phyloP scores from a whole-genome alignment of 92 coral and sea anemone species.

The Phenganax subtilis region DNA sequence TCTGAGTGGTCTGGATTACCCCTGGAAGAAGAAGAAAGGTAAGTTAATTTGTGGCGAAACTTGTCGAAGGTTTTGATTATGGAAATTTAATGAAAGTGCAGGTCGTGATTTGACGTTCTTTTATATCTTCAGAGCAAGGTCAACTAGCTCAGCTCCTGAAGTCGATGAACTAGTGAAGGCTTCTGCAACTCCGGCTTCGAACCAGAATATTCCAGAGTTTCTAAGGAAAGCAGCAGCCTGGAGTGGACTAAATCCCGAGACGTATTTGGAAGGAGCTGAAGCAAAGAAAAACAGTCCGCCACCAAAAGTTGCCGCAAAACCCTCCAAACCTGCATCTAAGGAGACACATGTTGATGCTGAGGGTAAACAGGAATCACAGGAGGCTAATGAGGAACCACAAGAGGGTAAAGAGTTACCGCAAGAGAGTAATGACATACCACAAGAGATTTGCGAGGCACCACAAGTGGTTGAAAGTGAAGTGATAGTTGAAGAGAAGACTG shows the following conservation, averaged over 20 bases:
- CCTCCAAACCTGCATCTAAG: slow-evolving; percentile 8
- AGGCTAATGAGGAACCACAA: background rate
- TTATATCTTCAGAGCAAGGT: too few species aligned
- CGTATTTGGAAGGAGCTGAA: slow-evolving; percentile 24
- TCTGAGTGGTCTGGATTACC: slow-evolving; percentile 31
- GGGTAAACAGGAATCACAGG: background rate
- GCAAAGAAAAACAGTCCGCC: background rate
- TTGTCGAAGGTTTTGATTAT: too few species aligned
- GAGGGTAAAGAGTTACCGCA: background rate
- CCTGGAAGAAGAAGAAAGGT: slow-evolving; percentile 15
- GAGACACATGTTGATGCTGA: background rate
- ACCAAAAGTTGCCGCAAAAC: slow-evolving; percentile 38
- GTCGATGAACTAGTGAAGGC: slow-evolving; percentile 34
- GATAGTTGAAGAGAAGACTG: background rate
- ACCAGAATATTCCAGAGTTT: slow-evolving; percentile 34
- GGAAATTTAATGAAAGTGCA: too few species aligned
- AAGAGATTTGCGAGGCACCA: background rate
- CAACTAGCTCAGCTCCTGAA: background rate
- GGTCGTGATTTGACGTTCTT: too few species aligned
- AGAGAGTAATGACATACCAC: background rate
- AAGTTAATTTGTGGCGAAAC: background rate
- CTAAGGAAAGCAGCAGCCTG: slow-evolving; percentile 35
- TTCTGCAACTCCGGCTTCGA: slow-evolving; percentile 19
- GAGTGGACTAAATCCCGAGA: slow-evolving; percentile 40
- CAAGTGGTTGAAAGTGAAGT: background rate